Evolutionary conservation across 2,888 invertebrate genomes (phyloP).

Genomic region (Melangyna quadrimaculata): DNA sequence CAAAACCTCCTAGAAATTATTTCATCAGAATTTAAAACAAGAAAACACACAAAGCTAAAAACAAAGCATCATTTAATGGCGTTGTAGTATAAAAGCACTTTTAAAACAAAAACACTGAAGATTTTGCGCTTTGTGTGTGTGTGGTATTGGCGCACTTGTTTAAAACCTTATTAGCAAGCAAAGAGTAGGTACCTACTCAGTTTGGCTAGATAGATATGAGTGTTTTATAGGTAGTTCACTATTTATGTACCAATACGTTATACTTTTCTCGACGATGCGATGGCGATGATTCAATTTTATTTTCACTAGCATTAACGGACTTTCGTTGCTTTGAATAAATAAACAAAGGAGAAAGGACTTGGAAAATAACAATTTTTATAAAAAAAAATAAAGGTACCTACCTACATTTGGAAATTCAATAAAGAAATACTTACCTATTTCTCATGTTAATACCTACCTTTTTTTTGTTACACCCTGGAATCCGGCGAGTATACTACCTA

Average conservation of each 20-base stretch:
- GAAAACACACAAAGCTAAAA: constrained; percentile 3
- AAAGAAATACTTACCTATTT: too few relatives aligned
- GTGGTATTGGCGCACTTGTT: background rate
- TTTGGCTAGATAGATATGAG: background rate
- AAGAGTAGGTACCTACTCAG: background rate
- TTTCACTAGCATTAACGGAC: background rate
- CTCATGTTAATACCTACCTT: too few relatives aligned
- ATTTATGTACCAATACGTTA: background rate
- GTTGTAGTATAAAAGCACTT: background rate
- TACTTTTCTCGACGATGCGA: background rate
- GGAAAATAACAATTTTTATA: too few relatives aligned
- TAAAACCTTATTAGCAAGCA: background rate
- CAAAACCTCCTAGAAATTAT: constrained; percentile 10
- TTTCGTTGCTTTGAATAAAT: background rate
- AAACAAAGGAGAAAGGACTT: too few relatives aligned
- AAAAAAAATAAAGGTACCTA: too few relatives aligned
- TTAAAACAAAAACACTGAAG: background rate
- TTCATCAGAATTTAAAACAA: constrained; percentile 28
- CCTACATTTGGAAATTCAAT: too few relatives aligned
- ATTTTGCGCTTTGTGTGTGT: constrained; percentile 6
- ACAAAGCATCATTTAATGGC: constrained; percentile 26
- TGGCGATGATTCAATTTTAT: constrained; percentile 48
- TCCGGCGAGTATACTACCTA: too few relatives aligned
- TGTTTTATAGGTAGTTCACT: background rate
- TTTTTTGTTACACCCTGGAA: too few relatives aligned